These are phyloP conservation scores for Myoxocephalus aenaeus DNA, from an alignment of 2,797 vertebrate species.

Conservation along the genomic window DNA sequence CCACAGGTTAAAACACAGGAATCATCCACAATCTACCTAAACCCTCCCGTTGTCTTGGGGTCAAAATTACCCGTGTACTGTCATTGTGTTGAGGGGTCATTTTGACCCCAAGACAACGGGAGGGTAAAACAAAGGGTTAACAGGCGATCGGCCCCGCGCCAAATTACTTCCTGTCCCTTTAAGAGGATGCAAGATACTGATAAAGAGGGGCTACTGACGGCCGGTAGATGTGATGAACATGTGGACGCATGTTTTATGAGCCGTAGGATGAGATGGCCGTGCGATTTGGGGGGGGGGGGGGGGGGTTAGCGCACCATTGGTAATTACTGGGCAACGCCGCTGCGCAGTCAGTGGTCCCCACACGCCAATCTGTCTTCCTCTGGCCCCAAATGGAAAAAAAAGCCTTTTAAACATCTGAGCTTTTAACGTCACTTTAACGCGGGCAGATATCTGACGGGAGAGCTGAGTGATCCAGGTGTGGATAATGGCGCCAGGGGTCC, in stretches of 20 bases:
- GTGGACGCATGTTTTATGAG: slow-evolving; percentile 51
- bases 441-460: slow-evolving; percentile 27
- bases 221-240: slow-evolving; percentile 22
- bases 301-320: slow-evolving; percentile 68
- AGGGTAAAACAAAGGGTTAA: slow-evolving; percentile 4
- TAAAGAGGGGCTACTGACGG: not conserved
- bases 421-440: slow-evolving; percentile 51
- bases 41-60: no score
- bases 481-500: slow-evolving; percentile 26
- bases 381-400: slow-evolving; percentile 79
- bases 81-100: no score
- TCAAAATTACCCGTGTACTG: no score
- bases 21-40: not conserved
- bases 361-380: slow-evolving; percentile 76
- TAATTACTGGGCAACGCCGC: slow-evolving; percentile 59
- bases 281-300: not conserved
- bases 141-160: not conserved
- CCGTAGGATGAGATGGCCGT: slow-evolving; percentile 12
- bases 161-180: not conserved
- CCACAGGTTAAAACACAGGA: not conserved
- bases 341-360: slow-evolving; percentile 71
- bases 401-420: slow-evolving; percentile 78
- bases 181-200: not conserved
- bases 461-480: slow-evolving; percentile 28
- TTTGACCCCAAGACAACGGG: no score